phyloP scores from a whole-genome alignment of 1,140 invertebrate species.

The Phortica variegata region DNA sequence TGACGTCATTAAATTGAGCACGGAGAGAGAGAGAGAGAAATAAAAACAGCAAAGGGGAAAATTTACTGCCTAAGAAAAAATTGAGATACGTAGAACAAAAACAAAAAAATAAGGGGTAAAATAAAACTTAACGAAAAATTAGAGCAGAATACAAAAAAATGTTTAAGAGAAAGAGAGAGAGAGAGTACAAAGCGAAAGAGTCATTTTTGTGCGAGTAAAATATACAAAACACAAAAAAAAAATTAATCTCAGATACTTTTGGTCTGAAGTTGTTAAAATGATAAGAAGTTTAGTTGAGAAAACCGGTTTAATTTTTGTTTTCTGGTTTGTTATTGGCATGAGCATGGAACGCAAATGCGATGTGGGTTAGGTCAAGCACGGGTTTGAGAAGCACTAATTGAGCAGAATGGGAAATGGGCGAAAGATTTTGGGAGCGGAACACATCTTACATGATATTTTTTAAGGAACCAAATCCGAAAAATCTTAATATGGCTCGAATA shows the following conservation, averaged over 20 bases:
- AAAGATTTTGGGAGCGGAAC: too few species aligned
- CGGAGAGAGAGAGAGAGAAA: constrained; percentile 20
- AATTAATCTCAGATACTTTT: background rate
- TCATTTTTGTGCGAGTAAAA: background rate
- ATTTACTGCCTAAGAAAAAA: too few species aligned
- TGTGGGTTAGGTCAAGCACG: too few species aligned
- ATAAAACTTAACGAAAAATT: constrained; percentile 46
- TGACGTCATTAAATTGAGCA: constrained; percentile 39
- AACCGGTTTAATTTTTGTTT: too few species aligned
- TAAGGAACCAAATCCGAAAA: too few species aligned
- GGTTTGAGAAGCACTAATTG: too few species aligned
- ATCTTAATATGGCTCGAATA: too few species aligned
- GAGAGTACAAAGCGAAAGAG: background rate
- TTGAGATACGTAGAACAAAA: constrained; percentile 7
- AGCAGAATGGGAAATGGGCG: too few species aligned
- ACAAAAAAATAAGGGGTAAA: constrained; percentile 27
- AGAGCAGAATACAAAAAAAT: background rate
- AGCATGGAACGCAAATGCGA: too few species aligned
- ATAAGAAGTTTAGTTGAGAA: background rate
- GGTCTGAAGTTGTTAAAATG: background rate
- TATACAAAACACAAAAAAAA: background rate
- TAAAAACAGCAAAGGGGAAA: constrained; percentile 20
- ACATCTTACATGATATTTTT: too few species aligned
- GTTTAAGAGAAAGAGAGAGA: background rate
- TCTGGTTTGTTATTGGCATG: too few species aligned